phyloP scores from a whole-genome alignment of 2,888 invertebrate genomes.

The Sminthurinus aureus region DNA sequence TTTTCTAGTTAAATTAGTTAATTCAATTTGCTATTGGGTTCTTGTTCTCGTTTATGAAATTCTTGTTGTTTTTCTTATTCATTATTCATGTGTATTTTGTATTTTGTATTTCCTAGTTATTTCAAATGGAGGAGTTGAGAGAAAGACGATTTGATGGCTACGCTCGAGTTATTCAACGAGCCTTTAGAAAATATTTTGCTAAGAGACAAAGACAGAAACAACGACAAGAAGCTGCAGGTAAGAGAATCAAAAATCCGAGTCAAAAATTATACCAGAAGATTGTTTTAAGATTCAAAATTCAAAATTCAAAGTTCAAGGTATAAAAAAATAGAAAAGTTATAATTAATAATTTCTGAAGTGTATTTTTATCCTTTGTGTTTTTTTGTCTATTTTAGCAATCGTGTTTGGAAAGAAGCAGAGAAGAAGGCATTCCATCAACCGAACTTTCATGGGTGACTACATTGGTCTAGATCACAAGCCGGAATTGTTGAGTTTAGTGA shows the following conservation, averaged over 20 bases:
- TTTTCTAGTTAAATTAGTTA: no score
- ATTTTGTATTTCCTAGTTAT: constrained; percentile 66
- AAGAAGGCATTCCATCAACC: constrained; percentile 70
- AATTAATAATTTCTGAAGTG: background rate
- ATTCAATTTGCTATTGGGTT: no score
- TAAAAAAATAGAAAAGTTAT: background rate
- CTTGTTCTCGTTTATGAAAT: no score
- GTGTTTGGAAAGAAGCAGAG: constrained; percentile 71
- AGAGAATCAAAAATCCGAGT: no score
- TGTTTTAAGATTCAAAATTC: no score
- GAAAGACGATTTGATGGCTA: constrained; percentile 73
- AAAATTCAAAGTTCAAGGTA: background rate
- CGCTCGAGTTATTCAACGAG: constrained; percentile 73
- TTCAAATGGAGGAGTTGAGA: constrained; percentile 72
- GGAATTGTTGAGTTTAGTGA: constrained; percentile 68
- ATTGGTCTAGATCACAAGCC: constrained; percentile 72
- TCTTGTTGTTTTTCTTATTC: no score
- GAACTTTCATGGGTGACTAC: constrained; percentile 75
- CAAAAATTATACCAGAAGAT: no score
- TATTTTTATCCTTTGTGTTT: background rate
- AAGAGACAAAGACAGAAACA: constrained; percentile 68
- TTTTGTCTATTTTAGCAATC: constrained; percentile 59
- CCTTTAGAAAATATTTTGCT: constrained; percentile 72
- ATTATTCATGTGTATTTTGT: constrained; percentile 10
- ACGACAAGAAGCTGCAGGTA: constrained; percentile 68